Conservation (phyloP, 2,797 vertebrate genomes). For the Pipistrellus kuhlii region DNA sequence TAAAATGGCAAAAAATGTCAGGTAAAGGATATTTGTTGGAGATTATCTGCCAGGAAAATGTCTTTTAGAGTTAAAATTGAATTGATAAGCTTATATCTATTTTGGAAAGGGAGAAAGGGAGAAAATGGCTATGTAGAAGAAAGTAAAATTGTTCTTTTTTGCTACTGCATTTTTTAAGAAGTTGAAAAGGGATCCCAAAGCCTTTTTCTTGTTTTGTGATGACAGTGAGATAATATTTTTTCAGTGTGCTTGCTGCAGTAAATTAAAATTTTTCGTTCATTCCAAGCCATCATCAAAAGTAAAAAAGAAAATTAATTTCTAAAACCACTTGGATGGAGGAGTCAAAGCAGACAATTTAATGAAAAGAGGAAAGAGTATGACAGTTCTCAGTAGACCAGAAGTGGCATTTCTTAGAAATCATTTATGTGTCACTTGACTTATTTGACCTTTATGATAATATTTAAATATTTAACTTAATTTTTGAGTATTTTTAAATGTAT, state of each 20-base stretch:
- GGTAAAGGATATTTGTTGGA: conserved; percentile 61
- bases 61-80: conserved; percentile 76
- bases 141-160: conserved; percentile 41
- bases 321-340: conserved; percentile 3
- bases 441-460: conserved; percentile 44
- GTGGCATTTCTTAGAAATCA: background rate
- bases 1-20: conserved; percentile 75
- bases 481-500: conserved; percentile 21
- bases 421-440: conserved; percentile 16
- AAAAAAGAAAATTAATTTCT: conserved; percentile 18
- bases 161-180: background rate
- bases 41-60: conserved; percentile 73
- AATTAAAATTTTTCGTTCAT: conserved; percentile 35
- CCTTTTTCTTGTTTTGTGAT: conserved; percentile 22
- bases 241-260: background rate
- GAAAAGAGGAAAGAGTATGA: background rate
- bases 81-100: conserved; percentile 63
- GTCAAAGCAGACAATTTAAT: conserved; percentile 14
- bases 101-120: conserved; percentile 34
- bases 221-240: conserved; percentile 16
- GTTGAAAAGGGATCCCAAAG: background rate
- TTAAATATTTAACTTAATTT: conserved; percentile 12
- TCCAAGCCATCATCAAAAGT: background rate
- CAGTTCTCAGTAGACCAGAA: background rate
- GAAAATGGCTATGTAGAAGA: conserved; percentile 31